Evolutionary conservation across 2,113 vertebrate species (phyloP).

Genomic region (Stegostoma tigrinum): DNA sequence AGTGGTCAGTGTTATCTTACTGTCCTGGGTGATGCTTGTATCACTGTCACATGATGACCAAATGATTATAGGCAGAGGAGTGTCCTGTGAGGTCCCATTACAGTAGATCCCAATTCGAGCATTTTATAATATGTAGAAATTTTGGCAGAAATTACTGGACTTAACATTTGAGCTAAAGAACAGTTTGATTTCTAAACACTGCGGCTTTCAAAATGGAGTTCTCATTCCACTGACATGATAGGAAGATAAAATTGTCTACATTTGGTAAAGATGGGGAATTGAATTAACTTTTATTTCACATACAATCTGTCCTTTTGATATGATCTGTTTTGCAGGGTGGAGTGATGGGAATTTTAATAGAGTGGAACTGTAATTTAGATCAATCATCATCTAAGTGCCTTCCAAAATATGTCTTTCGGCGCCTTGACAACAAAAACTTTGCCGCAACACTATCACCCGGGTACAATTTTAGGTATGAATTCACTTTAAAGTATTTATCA

Average conservation of each 20-base stretch:
- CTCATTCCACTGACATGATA: neutral
- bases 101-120: neutral
- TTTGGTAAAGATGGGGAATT: neutral
- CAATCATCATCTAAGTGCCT: constrained; percentile 54
- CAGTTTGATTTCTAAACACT: neutral
- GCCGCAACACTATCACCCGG: constrained; percentile 67
- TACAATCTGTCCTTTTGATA: neutral
- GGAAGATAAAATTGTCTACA: neutral
- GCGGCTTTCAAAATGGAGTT: neutral
- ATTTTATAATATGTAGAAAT: neutral
- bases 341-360: constrained; percentile 69
- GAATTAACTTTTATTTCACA: constrained; percentile 14
- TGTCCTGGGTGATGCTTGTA: neutral
- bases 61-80: neutral
- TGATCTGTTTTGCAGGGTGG: constrained; percentile 58
- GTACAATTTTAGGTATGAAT: constrained; percentile 76
- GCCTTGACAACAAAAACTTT: constrained; percentile 64
- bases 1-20: neutral
- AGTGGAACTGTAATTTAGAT: constrained; percentile 75
- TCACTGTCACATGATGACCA: neutral
- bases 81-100: neutral
- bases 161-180: neutral
- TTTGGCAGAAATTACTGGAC: neutral
- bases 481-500: neutral
- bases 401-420: constrained; percentile 72